phyloP scores from a whole-genome alignment of 2,888 invertebrate species.

The Acrobasis consociella region DNA sequence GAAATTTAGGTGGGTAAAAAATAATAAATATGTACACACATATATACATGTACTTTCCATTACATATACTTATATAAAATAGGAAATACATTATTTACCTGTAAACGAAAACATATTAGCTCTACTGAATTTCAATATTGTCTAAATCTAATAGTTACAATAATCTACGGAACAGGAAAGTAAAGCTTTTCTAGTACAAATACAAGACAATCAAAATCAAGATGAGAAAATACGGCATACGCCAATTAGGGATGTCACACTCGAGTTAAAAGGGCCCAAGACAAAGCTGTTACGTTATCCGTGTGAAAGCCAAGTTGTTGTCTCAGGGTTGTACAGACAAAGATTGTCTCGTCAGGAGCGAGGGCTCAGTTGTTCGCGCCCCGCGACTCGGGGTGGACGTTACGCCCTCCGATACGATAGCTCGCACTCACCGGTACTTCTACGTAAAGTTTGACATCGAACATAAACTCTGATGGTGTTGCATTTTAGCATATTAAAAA shows the following conservation, averaged over 20 bases:
- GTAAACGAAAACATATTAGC: too few relatives aligned
- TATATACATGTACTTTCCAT: too few relatives aligned
- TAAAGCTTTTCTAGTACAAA: constrained; percentile 1
- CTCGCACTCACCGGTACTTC: constrained; percentile 37
- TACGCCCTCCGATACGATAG: constrained; percentile 48
- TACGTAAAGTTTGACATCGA: constrained; percentile 33
- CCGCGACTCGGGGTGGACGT: constrained; percentile 68
- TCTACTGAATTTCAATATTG: background rate
- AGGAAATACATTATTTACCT: too few relatives aligned
- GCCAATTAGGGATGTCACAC: constrained; percentile 43
- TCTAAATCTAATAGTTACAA: background rate
- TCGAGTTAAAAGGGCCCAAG: constrained; percentile 54
- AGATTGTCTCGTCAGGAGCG: constrained; percentile 78
- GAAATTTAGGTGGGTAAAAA: too few relatives aligned
- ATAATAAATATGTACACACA: too few relatives aligned
- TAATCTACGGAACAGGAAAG: background rate
- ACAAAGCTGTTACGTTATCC: constrained; percentile 72
- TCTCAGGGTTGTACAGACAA: constrained; percentile 71
- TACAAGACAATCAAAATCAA: constrained; percentile 27
- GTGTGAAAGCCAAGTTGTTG: constrained; percentile 75
- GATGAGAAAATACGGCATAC: constrained; percentile 25
- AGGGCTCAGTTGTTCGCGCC: constrained; percentile 71
- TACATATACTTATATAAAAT: too few relatives aligned
- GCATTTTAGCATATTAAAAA: constrained; percentile 9
- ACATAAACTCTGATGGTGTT: constrained; percentile 21